Percentiles rank a stretch among this genome's conserved stretches.
Conservation (phyloP, 2,797 vertebrate species). For the Silurus aristotelis region DNA sequence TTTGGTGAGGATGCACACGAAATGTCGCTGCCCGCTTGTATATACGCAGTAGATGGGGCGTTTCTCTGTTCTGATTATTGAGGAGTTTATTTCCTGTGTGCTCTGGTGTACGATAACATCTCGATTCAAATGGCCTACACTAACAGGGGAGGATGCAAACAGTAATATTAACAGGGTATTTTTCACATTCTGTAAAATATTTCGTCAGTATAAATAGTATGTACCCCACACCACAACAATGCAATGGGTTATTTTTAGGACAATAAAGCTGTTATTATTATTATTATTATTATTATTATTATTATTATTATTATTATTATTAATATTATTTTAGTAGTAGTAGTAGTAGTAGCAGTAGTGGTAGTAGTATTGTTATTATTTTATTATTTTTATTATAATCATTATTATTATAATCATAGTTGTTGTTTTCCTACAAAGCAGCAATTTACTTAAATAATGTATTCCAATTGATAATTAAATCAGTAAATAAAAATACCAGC, state of each 20-base stretch:
- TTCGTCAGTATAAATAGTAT: background rate
- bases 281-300: background rate
- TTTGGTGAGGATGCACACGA: background rate
- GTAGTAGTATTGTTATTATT: background rate
- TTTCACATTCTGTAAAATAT: background rate
- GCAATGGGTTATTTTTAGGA: background rate
- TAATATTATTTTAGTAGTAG: background rate
- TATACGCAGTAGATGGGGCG: constrained; percentile 4
- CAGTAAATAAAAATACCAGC: background rate
- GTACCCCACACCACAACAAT: background rate
- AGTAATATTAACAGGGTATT: background rate
- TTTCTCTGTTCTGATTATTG: constrained; percentile 5
- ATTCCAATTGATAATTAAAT: background rate
- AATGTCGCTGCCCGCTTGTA: background rate
- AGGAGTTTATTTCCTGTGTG: background rate
- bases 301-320: constrained; percentile 7
- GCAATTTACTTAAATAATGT: background rate
- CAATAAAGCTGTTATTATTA: background rate
- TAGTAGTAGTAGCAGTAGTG: background rate
- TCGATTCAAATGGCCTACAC: background rate
- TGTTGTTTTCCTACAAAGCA: background rate
- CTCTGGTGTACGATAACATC: background rate
- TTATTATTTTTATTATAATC: background rate
- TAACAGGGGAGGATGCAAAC: background rate
- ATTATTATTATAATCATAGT: background rate